phyloP scores from a whole-genome alignment of 2,113 vertebrate genomes.

The Eidolon helvum region DNA sequence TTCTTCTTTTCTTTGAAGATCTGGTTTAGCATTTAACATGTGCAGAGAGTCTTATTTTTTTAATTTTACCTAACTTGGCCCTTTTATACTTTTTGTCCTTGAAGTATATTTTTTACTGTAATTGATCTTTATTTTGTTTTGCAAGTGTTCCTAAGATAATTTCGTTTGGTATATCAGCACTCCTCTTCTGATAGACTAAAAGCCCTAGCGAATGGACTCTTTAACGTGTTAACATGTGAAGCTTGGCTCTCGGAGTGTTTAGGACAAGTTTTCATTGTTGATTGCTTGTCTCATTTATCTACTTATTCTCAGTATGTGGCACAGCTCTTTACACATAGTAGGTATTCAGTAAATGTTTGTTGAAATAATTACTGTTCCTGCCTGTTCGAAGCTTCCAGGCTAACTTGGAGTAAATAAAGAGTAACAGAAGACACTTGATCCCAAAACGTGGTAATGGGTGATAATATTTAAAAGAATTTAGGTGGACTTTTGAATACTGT shows the following conservation, averaged over 20 bases:
- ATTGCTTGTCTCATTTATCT: not conserved
- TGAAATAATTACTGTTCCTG: not conserved
- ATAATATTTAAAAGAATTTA: not conserved
- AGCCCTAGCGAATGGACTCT: not conserved
- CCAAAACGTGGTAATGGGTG: not conserved
- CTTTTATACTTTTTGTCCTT: not conserved
- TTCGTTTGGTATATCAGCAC: not conserved
- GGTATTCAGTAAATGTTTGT: constrained; percentile 11
- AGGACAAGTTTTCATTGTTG: constrained; percentile 6
- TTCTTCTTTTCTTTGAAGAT: not conserved
- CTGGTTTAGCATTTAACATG: constrained; percentile 1
- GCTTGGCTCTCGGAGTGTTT: not conserved
- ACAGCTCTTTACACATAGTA: not conserved
- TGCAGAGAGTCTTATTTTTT: not conserved
- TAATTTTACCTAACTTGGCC: not conserved
- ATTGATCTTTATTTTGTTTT: not conserved
- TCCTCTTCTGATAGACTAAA: not conserved
- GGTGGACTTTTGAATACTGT: not conserved
- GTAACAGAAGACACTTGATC: not conserved
- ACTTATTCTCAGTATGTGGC: not conserved
- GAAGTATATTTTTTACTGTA: not conserved
- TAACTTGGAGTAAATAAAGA: constrained; percentile 6
- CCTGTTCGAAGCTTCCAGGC: not conserved
- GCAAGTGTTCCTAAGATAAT: constrained; percentile 12
- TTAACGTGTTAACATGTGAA: not conserved